Base-by-base conservation (phyloP, 2,888 invertebrate genomes). In the Peribatodes rhomboidaria region DNA sequence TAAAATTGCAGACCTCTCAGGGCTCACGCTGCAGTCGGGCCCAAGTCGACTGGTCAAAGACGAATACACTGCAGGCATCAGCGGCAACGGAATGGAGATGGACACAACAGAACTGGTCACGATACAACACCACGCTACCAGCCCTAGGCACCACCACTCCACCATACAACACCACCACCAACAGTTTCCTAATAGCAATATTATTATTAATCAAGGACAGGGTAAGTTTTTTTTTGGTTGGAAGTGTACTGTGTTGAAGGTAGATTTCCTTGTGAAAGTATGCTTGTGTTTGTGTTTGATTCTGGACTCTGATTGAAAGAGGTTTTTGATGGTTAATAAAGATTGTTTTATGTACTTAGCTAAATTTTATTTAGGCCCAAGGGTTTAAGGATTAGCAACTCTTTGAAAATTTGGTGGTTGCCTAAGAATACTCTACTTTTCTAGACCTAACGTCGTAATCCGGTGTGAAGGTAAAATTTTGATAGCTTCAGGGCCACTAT, bases 1-100 rank as follows among this genome's bases (percentile, higher is more conserved):
- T 46, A 70, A 70, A 70, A 76, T 92, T 94, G 80, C 94, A 96
- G 98, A 98, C 95, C 94, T 99, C 71, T 98, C 98, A 59, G 98
- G 98, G 14, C 94, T 99, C 58, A 98, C 98, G 9, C 94, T 99
- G 57, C 98, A 97, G 84, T 95, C 97, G 3, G 96, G 96, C 10
- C 95, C 97, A 7, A 96, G 97, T 81, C 95, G 98, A 74, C 93
- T 98, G 74, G 97, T 98, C 35, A 98, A 98, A 90, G 98, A 98
- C 93, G 98, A 98, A 85, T 98, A 98, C 87, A 96, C 97, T 52
- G 97, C 97, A 20, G 97, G 97, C 2, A 94, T 96, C 49, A 94
- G 94, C 75, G 94, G 95, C 0, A 90, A 91, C 18, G 91, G 93
- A 10, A 91, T 95, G 95, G 86, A 94, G 73, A 92, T 95, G 94